phyloP scores from a whole-genome alignment of 2,797 vertebrate species.

The Microcaecilia unicolor region DNA sequence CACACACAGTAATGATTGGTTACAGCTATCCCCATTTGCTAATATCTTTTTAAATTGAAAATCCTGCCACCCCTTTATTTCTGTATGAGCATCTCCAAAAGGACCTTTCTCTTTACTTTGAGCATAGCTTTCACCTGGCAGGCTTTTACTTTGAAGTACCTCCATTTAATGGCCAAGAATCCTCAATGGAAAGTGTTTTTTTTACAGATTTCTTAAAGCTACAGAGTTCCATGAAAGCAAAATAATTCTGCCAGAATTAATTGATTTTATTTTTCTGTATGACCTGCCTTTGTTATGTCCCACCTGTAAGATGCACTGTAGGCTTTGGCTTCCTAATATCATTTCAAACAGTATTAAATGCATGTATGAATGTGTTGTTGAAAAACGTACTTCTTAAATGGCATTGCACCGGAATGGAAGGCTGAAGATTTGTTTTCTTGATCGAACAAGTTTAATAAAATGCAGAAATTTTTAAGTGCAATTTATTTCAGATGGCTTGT shows the following conservation, averaged over 20 bases:
- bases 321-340: slow-evolving; percentile 38
- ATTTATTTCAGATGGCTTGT: slow-evolving; percentile 45
- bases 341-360: slow-evolving; percentile 37
- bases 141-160: too few species aligned
- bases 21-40: slow-evolving; percentile 25
- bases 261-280: slow-evolving; percentile 33
- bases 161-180: too few species aligned
- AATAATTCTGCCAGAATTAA: slow-evolving; percentile 14
- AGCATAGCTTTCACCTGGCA: slow-evolving; percentile 33
- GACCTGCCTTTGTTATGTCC: slow-evolving; percentile 22
- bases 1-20: slow-evolving; percentile 33
- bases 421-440: background rate
- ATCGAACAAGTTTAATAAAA: background rate
- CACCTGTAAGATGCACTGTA: slow-evolving; percentile 18
- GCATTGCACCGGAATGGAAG: background rate
- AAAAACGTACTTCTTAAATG: slow-evolving; percentile 19
- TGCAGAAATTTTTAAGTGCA: background rate
- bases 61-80: too few species aligned
- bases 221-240: slow-evolving; percentile 27
- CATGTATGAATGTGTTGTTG: slow-evolving; percentile 34
- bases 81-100: too few species aligned
- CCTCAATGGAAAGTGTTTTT: too few species aligned
- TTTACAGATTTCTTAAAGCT: too few species aligned
- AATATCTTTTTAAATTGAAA: slow-evolving; percentile 30
- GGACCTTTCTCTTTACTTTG: slow-evolving; percentile 26